Evolutionary conservation across 1,140 invertebrate species (phyloP), one percentile per base, ranked within the genome.

Genomic region (Cydia amplana): DNA sequence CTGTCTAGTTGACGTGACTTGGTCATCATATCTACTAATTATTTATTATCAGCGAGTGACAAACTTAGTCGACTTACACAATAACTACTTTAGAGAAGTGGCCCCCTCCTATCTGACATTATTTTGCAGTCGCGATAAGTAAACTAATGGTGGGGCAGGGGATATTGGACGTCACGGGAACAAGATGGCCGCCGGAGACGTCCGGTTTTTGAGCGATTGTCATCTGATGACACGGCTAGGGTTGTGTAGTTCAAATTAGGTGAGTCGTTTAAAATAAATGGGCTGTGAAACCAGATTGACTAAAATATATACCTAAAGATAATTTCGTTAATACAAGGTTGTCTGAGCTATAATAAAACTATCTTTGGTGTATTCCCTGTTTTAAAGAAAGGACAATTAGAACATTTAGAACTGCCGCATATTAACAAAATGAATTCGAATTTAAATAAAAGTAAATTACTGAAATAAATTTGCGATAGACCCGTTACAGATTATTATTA

Each of bases 131-230:
- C 80, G 75, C 55, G 63, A 80, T 77, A 82, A 79, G 80, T 82
- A 79, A 74, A 76, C 28, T 36, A 70, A 32, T 74, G 81, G 65
- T 67, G 55, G 23, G 67, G 18, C 28, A 51, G 51, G 73, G 84
- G 87, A 88, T 90, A 90, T 90, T 87, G 87, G 84, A 84, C 84
- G 86, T 85, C 85, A 82, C 51, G 65, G 65, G 65, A 32, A n/a
- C 65, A 70, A 70, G 36, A 70, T 70, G 65, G 75, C 76, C 64
- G 60, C 76, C 75, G 74, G 65, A 80, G 81, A 76, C 85, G 83
- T 88, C 87, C 87, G 86, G 87, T 86, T 85, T 87, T 88, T 86
- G 82, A 84, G 73, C 85, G 88, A 90, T 89, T 90, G 86, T 90
- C 88, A 89, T 89, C 83, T 85, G 78, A 77, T 86, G 84, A 89